A percentile compares a stretch with the other conserved stretches of the same genome.
These are phyloP conservation scores for Salmo trutta DNA, from an alignment of 2,797 vertebrate species.

Conservation along the genomic window DNA sequence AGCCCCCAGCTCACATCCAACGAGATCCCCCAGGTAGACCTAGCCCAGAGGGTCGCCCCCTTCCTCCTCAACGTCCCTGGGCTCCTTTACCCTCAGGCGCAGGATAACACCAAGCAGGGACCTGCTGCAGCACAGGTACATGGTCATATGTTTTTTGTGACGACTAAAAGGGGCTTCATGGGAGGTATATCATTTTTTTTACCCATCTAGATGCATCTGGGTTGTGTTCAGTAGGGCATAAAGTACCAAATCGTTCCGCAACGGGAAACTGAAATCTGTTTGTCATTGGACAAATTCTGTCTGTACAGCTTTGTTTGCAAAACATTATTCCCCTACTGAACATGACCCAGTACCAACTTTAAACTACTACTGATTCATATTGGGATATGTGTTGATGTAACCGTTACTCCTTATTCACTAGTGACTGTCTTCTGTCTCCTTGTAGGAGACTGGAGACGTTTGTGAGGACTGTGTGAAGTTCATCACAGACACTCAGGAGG, in stretches of 20 bases:
- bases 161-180: no score
- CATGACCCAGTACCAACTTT: no score
- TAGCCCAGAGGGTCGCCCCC: constrained; percentile 76
- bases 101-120: constrained; percentile 51
- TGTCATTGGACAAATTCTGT: no score
- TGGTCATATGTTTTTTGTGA: no score
- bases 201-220: no score
- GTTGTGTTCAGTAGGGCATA: no score
- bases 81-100: constrained; percentile 84
- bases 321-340: no score
- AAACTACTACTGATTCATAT: no score
- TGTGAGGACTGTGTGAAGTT: constrained; percentile 90
- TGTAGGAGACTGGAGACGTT: constrained; percentile 70
- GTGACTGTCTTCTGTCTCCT: not conserved
- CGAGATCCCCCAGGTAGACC: constrained; percentile 86
- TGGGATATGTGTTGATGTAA: not conserved
- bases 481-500: constrained; percentile 81
- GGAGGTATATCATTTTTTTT: no score
- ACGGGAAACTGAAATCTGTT: no score
- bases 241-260: no score
- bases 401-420: not conserved
- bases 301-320: no score
- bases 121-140: constrained; percentile 47
- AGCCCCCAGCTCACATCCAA: constrained; percentile 84
- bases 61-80: constrained; percentile 90